Conservation (phyloP, 2,888 invertebrate genomes). For the Cephus pygmeus region DNA sequence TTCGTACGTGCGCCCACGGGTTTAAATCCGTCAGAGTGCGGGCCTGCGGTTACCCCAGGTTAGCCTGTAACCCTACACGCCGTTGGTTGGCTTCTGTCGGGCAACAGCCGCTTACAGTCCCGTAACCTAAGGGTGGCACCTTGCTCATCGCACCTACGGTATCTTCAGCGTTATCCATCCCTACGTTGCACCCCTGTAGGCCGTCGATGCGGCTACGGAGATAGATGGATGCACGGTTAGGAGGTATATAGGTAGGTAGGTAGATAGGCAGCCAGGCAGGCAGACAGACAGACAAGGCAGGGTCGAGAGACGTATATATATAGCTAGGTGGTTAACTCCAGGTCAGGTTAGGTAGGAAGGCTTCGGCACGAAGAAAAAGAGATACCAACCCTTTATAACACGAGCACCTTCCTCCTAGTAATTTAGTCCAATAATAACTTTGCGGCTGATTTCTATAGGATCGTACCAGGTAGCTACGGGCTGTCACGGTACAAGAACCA, state of each 20-base stretch:
- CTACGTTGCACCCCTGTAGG: not conserved
- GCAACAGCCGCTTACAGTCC: slow-evolving; percentile 52
- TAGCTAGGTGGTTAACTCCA: not conserved
- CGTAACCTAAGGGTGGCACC: slow-evolving; percentile 47
- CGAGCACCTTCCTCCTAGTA: not conserved
- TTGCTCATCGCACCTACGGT: slow-evolving; percentile 36
- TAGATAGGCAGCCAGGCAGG: not conserved
- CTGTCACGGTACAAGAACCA: not conserved
- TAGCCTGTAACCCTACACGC: slow-evolving; percentile 61
- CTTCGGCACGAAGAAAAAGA: not conserved
- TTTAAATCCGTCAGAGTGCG: slow-evolving; percentile 7
- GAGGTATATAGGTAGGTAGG: not conserved
- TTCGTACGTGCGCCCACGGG: not conserved
- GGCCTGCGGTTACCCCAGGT: slow-evolving; percentile 57
- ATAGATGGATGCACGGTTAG: no score
- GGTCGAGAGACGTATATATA: not conserved
- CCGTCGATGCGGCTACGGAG: not conserved
- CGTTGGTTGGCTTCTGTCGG: slow-evolving; percentile 65
- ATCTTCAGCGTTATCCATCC: slow-evolving; percentile 21
- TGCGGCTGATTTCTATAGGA: slow-evolving; percentile 8
- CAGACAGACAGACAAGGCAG: not conserved
- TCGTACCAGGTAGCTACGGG: not conserved
- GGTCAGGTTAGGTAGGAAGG: not conserved
- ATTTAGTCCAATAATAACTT: slow-evolving; percentile 5
- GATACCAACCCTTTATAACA: not conserved